Conservation (phyloP, 2,113 vertebrate genomes). For the Elephas maximus region DNA sequence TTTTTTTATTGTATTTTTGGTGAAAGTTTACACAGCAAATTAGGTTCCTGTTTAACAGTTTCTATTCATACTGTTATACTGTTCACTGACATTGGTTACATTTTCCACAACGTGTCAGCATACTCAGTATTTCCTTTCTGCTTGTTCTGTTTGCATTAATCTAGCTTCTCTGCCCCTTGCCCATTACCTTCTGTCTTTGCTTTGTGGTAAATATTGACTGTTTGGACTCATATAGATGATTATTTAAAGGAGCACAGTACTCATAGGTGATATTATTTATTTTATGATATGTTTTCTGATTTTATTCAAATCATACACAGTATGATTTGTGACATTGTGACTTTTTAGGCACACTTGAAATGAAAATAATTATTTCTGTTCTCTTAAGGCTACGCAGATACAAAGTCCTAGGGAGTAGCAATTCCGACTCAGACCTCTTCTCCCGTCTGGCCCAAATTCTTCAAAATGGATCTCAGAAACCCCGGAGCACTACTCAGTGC, state of each 20-base stretch:
- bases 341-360: slow-evolving; percentile 45
- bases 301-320: not conserved
- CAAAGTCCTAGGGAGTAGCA: slow-evolving; percentile 95
- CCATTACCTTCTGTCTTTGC: not conserved
- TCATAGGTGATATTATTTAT: not conserved
- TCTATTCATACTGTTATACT: not conserved
- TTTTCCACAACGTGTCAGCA: too few relatives aligned
- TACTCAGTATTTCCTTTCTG: too few relatives aligned
- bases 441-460: slow-evolving; percentile 97
- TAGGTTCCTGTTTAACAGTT: not conserved
- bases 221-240: not conserved
- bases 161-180: not conserved
- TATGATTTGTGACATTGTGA: slow-evolving; percentile 34
- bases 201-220: not conserved
- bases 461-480: slow-evolving; percentile 93
- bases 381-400: slow-evolving; percentile 93
- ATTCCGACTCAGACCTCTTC: slow-evolving; percentile 97
- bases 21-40: not conserved
- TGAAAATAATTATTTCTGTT: slow-evolving; percentile 84
- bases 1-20: not conserved
- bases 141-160: not conserved
- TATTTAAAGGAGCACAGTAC: not conserved
- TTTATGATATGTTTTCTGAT: slow-evolving; percentile 17
- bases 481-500: slow-evolving; percentile 89
- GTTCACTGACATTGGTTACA: not conserved